phyloP scores from a whole-genome alignment of 2,113 vertebrate genomes.

The Cavia aperea region DNA sequence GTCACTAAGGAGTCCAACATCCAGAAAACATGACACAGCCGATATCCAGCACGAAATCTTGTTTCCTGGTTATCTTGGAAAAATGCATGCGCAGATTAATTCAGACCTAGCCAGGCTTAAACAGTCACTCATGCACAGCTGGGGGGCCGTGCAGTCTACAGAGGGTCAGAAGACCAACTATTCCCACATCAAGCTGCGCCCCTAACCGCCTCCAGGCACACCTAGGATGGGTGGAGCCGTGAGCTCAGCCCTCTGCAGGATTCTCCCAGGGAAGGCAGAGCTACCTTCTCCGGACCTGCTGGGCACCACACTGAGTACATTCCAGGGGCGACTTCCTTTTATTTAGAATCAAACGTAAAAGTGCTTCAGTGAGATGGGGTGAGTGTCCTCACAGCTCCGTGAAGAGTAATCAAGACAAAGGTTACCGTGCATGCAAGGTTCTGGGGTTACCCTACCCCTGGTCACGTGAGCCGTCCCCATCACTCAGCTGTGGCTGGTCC shows the following conservation, averaged over 20 bases:
- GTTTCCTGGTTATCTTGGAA: background rate
- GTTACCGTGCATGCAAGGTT: background rate
- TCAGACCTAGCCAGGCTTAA: background rate
- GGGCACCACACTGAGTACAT: background rate
- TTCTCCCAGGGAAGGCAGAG: background rate
- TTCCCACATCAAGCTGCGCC: background rate
- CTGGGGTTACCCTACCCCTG: background rate
- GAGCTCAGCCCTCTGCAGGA: background rate
- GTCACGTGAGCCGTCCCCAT: background rate
- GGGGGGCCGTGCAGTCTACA: fast-evolving
- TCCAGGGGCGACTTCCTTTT: background rate
- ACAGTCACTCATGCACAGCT: background rate
- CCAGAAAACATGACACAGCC: background rate
- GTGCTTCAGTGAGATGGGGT: background rate
- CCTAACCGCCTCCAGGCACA: background rate
- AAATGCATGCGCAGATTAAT: background rate
- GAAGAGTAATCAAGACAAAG: background rate
- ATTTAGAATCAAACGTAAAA: background rate
- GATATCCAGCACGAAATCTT: background rate
- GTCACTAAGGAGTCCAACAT: background rate
- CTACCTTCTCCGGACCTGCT: background rate
- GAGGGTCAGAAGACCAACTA: background rate
- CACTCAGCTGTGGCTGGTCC: background rate
- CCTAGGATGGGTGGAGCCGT: background rate
- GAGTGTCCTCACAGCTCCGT: background rate